Conservation (phyloP, 1,140 invertebrate genomes). For the Phenacoccus solenopsis region DNA sequence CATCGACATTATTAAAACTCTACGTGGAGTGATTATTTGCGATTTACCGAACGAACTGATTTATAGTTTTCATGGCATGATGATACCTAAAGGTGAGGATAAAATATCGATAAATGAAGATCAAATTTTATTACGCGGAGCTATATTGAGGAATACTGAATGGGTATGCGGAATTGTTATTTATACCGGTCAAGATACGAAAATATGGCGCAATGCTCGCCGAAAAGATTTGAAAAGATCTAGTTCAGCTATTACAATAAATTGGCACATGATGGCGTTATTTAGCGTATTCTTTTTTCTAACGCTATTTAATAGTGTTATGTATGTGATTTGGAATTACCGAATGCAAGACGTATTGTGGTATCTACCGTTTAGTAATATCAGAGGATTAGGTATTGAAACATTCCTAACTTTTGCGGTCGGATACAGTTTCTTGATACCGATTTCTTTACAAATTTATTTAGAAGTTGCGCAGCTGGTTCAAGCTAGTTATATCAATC, state of each 20-base stretch:
- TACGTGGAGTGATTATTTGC: background rate
- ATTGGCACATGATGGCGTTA: slow-evolving; percentile 7
- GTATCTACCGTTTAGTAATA: background rate
- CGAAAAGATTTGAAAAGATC: background rate
- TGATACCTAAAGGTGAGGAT: background rate
- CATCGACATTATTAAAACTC: background rate
- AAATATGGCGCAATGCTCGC: slow-evolving; percentile 40
- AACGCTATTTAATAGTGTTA: background rate
- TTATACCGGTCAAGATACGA: slow-evolving; percentile 94
- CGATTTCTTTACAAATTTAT: slow-evolving; percentile 97
- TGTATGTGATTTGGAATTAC: background rate
- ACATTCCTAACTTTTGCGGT: background rate
- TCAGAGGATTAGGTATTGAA: background rate
- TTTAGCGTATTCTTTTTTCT: background rate
- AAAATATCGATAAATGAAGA: slow-evolving; percentile 51
- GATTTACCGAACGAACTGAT: background rate
- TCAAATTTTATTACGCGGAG: slow-evolving; percentile 85
- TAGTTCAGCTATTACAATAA: background rate
- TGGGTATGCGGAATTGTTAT: slow-evolving; percentile 87
- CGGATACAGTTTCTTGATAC: slow-evolving; percentile 44
- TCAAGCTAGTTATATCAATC: slow-evolving; percentile 43
- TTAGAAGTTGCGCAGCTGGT: slow-evolving; percentile 91
- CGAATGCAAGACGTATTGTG: background rate
- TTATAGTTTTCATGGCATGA: background rate
- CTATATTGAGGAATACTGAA: slow-evolving; percentile 88